Percentiles rank a stretch among this genome's conserved stretches.
phyloP scores from a whole-genome alignment of 35 echinoderm and acorn worm species.

The Apostichopus japonicus region DNA sequence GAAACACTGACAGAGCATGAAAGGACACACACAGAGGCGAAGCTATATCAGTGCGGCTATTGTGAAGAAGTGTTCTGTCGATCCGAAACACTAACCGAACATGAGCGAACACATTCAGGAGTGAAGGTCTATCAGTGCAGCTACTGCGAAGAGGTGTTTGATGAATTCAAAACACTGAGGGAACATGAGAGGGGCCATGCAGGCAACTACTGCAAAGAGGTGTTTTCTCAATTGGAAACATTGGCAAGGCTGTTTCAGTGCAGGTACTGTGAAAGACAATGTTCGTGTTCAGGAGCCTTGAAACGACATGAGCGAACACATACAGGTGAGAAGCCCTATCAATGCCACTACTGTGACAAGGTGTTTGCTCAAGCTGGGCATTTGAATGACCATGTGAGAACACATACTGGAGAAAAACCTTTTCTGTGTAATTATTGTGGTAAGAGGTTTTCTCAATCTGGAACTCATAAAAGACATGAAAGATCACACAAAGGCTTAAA shows the following conservation, averaged over 20 bases:
- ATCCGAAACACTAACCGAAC: no score
- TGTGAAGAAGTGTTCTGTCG: no score
- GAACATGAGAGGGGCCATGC: no score
- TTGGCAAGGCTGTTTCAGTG: neutral
- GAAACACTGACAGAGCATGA: no score
- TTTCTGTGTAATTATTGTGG: constrained; percentile 7
- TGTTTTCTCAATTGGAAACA: no score
- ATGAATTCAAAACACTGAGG: no score
- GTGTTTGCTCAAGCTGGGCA: neutral
- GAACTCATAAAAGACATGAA: neutral
- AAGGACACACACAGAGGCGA: no score
- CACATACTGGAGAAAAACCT: neutral
- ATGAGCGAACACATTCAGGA: no score
- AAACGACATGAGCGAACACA: neutral
- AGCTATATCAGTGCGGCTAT: no score
- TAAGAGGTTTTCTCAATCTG: neutral
- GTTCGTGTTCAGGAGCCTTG: neutral
- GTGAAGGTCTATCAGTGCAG: no score
- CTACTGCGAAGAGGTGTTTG: no score
- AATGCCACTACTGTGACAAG: constrained; percentile 1
- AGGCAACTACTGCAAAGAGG: no score
- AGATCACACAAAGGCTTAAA: neutral
- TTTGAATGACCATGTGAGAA: neutral
- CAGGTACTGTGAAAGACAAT: neutral
- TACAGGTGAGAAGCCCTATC: constrained; percentile 15